Percentiles rank a stretch among this genome's conserved stretches.
These are phyloP conservation scores for Graptemys geographica DNA, from an alignment of 2,797 vertebrate species.

Conservation along the genomic window DNA sequence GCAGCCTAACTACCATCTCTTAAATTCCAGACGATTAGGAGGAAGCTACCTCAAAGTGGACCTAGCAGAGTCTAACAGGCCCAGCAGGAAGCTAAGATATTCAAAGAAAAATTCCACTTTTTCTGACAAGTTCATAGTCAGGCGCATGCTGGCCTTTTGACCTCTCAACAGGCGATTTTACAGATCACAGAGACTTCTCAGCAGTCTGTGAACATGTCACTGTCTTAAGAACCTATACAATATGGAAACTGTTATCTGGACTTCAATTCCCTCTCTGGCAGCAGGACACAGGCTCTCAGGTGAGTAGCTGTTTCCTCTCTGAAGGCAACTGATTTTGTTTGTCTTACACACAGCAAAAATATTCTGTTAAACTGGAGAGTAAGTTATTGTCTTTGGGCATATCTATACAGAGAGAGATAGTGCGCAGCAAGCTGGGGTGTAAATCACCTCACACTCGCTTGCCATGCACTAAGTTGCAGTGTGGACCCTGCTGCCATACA, in stretches of 20 bases:
- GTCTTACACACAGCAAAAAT: background rate
- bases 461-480: background rate
- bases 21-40: background rate
- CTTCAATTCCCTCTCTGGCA: background rate
- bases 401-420: background rate
- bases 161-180: background rate
- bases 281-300: background rate
- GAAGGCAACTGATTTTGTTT: background rate
- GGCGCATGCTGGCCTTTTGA: background rate
- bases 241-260: background rate
- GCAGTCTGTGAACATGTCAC: background rate
- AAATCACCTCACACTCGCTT: background rate
- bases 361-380: background rate
- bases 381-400: background rate
- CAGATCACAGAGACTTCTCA: background rate
- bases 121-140: background rate
- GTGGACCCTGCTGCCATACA: background rate
- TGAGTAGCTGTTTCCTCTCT: background rate
- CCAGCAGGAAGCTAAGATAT: background rate
- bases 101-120: background rate
- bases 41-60: background rate
- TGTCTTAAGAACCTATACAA: fast-evolving
- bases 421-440: background rate
- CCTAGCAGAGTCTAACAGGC: background rate
- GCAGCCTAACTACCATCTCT: fast-evolving